These are phyloP conservation scores for Tretioscincus oriximinensis DNA, from an alignment of 2,113 vertebrate species.

Conservation along the genomic window DNA sequence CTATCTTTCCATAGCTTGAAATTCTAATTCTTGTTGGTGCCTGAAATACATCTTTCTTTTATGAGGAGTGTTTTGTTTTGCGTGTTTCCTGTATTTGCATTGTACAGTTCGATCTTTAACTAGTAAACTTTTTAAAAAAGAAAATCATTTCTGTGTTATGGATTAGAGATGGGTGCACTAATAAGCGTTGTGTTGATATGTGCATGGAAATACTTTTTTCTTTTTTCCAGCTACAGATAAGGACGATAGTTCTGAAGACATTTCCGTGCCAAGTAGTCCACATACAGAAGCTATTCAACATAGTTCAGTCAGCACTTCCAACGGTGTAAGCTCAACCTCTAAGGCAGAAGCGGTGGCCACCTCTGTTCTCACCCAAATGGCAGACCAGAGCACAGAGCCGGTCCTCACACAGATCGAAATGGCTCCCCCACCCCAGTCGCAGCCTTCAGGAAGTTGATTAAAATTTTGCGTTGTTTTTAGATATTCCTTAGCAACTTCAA, in stretches of 20 bases:
- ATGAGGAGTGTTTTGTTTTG: too few relatives aligned
- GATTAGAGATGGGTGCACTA: accelerated
- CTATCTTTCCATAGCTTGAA: too few relatives aligned
- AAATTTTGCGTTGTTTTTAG: constrained; percentile 69
- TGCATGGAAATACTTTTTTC: constrained; percentile 18
- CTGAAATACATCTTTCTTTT: too few relatives aligned
- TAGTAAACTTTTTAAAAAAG: too few relatives aligned
- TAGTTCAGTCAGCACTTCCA: constrained; percentile 97
- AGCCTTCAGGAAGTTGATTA: constrained; percentile 93
- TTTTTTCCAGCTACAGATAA: constrained; percentile 83
- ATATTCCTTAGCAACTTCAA: constrained; percentile 75
- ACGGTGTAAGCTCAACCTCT: constrained; percentile 90
- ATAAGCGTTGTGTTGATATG: accelerated
- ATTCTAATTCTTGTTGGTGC: too few relatives aligned
- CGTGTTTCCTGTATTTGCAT: too few relatives aligned
- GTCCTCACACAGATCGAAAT: constrained; percentile 75
- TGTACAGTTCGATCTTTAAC: too few relatives aligned
- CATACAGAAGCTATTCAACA: constrained; percentile 95
- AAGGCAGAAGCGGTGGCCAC: constrained; percentile 78
- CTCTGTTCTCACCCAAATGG: constrained; percentile 79
- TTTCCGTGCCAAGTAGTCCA: constrained; percentile 91
- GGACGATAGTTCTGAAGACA: constrained; percentile 93
- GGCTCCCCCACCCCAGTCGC: constrained; percentile 78
- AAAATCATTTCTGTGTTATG: too few relatives aligned
- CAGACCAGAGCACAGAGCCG: constrained; percentile 90